Percentiles rank a stretch among this genome's conserved stretches.
phyloP scores from a whole-genome alignment of 2,113 vertebrate genomes.

The Eulacestoma nigropectus region DNA sequence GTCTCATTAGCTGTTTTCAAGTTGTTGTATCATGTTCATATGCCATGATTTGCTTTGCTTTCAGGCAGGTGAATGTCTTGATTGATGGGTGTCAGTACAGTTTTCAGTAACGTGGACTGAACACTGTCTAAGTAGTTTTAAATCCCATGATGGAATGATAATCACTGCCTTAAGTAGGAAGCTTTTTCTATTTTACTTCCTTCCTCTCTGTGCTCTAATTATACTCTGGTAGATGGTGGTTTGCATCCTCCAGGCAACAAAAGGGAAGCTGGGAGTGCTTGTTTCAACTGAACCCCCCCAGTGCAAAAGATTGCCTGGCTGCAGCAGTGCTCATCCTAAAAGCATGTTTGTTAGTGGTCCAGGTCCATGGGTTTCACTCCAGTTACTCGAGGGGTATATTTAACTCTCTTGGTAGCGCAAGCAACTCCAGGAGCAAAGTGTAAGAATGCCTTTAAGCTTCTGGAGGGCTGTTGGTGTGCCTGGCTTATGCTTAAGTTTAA shows the following conservation, averaged over 20 bases:
- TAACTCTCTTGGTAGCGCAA: background rate
- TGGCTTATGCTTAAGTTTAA: background rate
- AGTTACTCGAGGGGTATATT: background rate
- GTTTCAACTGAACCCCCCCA: background rate
- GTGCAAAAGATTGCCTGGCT: background rate
- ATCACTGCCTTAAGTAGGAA: background rate
- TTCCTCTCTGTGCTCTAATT: constrained; percentile 19
- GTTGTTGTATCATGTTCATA: background rate
- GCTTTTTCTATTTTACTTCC: background rate
- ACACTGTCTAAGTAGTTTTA: background rate
- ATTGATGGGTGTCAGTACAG: background rate
- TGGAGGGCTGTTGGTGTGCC: background rate
- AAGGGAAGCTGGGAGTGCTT: background rate
- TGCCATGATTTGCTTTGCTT: background rate
- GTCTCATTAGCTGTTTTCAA: background rate
- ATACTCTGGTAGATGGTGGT: background rate
- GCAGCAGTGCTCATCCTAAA: background rate
- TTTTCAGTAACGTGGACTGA: background rate
- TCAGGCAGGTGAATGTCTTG: background rate
- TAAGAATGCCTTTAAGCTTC: background rate
- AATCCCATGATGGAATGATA: background rate
- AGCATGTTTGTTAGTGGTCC: background rate
- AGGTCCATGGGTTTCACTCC: background rate
- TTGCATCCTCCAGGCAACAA: background rate
- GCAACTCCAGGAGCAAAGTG: background rate